Conservation (phyloP, 2,113 vertebrate genomes). For the Mustela lutreola region DNA sequence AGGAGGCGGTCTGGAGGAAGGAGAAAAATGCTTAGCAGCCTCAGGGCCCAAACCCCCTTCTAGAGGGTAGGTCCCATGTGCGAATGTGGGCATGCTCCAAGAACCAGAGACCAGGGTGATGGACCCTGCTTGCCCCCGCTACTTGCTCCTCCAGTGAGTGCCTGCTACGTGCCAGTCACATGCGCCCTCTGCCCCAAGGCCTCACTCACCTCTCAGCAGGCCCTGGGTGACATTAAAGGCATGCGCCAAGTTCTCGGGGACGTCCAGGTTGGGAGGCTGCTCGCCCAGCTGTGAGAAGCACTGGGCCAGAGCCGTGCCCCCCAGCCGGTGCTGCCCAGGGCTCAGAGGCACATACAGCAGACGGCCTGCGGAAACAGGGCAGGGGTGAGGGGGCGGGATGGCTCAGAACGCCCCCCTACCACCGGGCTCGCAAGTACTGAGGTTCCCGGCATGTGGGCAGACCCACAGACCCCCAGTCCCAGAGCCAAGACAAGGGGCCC, state of each 20-base stretch:
- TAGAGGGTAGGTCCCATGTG: neutral
- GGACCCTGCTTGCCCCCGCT: neutral
- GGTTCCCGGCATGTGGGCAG: neutral
- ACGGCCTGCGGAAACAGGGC: constrained; percentile 84
- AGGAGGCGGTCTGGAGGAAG: constrained; percentile 87
- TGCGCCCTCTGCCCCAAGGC: fast-evolving
- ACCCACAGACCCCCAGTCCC: neutral
- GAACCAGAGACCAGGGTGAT: neutral
- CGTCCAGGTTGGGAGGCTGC: constrained; percentile 92
- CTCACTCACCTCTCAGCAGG: constrained; percentile 88
- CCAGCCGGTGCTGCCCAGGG: constrained; percentile 90
- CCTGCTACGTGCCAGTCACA: fast-evolving
- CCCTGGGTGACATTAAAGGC: constrained; percentile 93
- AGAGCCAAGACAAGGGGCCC: neutral
- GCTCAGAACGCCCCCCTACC: neutral
- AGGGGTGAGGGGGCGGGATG: neutral
- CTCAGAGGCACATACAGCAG: constrained; percentile 92
- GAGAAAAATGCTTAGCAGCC: neutral
- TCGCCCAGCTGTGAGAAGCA: constrained; percentile 94
- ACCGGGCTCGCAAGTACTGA: neutral
- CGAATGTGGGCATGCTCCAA: neutral
- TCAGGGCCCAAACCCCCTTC: neutral
- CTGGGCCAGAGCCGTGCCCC: constrained; percentile 95
- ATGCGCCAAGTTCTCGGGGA: constrained; percentile 86
- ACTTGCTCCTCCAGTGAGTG: neutral